Conservation (phyloP, 2,113 vertebrate genomes). For the Struthio camelus region DNA sequence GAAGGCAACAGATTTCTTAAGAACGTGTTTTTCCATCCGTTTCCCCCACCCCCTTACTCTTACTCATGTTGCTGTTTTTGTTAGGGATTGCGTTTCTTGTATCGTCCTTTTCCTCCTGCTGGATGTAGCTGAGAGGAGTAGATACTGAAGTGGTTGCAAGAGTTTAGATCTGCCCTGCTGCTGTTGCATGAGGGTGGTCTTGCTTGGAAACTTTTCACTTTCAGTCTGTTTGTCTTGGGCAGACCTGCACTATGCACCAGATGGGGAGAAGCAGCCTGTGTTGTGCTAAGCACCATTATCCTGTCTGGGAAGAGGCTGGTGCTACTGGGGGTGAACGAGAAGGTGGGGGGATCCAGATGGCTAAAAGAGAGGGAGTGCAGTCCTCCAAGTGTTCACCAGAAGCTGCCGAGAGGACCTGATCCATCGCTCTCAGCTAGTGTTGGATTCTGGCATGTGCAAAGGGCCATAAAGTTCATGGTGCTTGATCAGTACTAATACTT, state of each 20-base stretch:
- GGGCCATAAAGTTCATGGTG: not conserved
- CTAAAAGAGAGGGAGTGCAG: not conserved
- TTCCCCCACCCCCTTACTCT: fast-evolving
- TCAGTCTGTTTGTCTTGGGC: not conserved
- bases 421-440: not conserved
- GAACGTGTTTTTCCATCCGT: not conserved
- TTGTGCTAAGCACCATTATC: not conserved
- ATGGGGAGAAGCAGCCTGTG: not conserved
- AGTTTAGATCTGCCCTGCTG: not conserved
- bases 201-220: not conserved
- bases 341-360: not conserved
- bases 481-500: not conserved
- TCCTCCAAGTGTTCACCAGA: not conserved
- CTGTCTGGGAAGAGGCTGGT: not conserved
- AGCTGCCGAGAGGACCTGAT: not conserved
- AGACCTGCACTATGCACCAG: not conserved
- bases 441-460: not conserved
- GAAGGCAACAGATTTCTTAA: not conserved
- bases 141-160: not conserved
- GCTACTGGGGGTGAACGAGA: not conserved
- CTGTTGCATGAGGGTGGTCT: not conserved
- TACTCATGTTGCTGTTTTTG: not conserved
- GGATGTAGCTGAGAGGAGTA: not conserved
- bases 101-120: not conserved
- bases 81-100: not conserved